Percentiles rank a stretch among this genome's conserved stretches.
phyloP scores from a whole-genome alignment of 2,888 invertebrate species.

The Orgyia antiqua region DNA sequence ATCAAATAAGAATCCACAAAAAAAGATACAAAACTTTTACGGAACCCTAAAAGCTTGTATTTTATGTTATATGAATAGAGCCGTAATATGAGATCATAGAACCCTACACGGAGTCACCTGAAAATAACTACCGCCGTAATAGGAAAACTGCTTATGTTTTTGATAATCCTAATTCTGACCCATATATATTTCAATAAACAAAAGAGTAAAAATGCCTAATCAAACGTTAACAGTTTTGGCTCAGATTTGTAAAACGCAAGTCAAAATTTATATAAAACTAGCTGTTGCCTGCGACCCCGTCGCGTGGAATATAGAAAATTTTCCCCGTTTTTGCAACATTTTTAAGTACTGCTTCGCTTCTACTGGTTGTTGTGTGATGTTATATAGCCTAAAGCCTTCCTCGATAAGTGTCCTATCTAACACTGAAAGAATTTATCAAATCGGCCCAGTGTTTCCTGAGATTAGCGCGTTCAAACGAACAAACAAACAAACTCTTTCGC shows the following conservation, averaged over 20 bases:
- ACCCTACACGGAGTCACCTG: slow-evolving; percentile 1
- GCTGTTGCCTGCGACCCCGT: too few species aligned
- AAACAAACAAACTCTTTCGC: too few species aligned
- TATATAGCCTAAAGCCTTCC: too few species aligned
- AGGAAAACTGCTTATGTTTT: slow-evolving; percentile 3
- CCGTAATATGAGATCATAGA: slow-evolving; percentile 2
- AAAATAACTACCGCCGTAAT: slow-evolving; percentile 3
- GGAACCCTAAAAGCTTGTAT: slow-evolving; percentile 1
- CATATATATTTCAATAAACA: slow-evolving; percentile 2
- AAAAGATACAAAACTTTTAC: slow-evolving; percentile 2
- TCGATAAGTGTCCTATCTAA: too few species aligned
- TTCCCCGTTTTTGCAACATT: too few species aligned
- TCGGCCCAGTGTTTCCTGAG: too few species aligned
- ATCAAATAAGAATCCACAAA: slow-evolving; percentile 1
- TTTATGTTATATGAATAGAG: slow-evolving; percentile 3
- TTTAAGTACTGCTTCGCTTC: too few species aligned
- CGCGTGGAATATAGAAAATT: too few species aligned
- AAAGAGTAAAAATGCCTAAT: slow-evolving; percentile 2
- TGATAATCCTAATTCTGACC: slow-evolving; percentile 4
- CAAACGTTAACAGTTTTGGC: slow-evolving; percentile 2
- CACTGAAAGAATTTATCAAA: too few species aligned
- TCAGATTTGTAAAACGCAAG: slow-evolving; percentile 5
- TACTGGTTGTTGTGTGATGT: too few species aligned
- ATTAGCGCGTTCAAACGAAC: too few species aligned
- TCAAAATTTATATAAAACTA: slow-evolving; percentile 4